Evolutionary conservation across 1,140 invertebrate species (phyloP).

Genomic region (Drosophila chauvacae): DNA sequence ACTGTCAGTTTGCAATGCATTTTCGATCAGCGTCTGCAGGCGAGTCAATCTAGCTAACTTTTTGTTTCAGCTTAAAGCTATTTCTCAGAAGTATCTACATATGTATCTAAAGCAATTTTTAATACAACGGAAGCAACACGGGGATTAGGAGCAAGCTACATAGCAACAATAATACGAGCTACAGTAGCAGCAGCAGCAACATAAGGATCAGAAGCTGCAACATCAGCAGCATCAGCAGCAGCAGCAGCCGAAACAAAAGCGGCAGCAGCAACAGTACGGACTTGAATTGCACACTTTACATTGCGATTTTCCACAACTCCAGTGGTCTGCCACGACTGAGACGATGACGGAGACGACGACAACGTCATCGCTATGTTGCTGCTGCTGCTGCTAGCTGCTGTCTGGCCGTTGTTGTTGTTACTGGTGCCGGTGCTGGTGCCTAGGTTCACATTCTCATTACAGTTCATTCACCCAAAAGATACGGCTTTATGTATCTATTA

Average conservation of each 20-base stretch:
- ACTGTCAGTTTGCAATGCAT: not conserved
- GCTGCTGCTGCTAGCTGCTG: slow-evolving; percentile 41
- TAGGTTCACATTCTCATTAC: slow-evolving; percentile 83
- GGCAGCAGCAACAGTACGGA: slow-evolving; percentile 24
- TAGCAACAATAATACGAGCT: slow-evolving; percentile 6
- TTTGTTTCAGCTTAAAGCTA: not conserved
- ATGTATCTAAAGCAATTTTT: not conserved
- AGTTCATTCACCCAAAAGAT: slow-evolving; percentile 83
- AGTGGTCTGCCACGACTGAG: slow-evolving; percentile 34
- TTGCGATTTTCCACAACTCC: slow-evolving; percentile 75
- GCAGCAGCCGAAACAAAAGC: slow-evolving; percentile 4
- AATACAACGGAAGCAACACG: not conserved
- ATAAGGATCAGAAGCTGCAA: slow-evolving; percentile 1
- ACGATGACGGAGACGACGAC: slow-evolving; percentile 36
- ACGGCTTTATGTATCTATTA: slow-evolving; percentile 82
- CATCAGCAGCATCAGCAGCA: slow-evolving; percentile 3
- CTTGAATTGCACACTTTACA: slow-evolving; percentile 76
- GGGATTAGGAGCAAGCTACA: not conserved
- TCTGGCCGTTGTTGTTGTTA: slow-evolving; percentile 46
- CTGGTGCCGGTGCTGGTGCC: slow-evolving; percentile 25
- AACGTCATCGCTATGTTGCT: slow-evolving; percentile 44
- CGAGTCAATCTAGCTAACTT: not conserved
- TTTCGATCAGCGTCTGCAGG: not conserved
- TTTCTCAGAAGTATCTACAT: not conserved
- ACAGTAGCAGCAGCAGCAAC: slow-evolving; percentile 1